Evolutionary conservation across 2,797 vertebrate species (phyloP).

Genomic region (Paedocypris micromegethes): DNA sequence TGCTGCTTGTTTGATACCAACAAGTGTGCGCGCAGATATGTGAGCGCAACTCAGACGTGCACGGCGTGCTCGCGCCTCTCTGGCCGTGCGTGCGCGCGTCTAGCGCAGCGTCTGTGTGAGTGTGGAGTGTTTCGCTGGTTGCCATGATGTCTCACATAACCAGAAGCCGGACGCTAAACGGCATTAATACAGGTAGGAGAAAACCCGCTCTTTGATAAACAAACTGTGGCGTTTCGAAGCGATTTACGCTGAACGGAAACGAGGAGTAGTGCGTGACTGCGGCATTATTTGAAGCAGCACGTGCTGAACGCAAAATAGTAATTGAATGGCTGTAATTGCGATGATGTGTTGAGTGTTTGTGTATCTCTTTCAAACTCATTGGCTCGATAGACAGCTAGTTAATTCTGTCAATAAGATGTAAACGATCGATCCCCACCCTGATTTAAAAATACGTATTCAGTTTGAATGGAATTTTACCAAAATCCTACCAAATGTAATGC

Average conservation of each 20-base stretch:
- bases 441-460: too few species aligned
- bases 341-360: neutral
- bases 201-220: neutral
- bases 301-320: conserved; percentile 33
- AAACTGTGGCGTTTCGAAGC: neutral
- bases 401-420: too few species aligned
- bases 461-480: too few species aligned
- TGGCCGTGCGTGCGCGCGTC: conserved; percentile 4
- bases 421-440: too few species aligned
- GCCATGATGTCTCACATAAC: conserved; percentile 8
- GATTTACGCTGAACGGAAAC: neutral
- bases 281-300: conserved; percentile 44
- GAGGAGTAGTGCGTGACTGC: conserved; percentile 25
- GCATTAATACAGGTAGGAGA: conserved; percentile 15
- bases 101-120: conserved; percentile 4
- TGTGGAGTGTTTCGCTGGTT: neutral
- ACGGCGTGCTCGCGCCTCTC: conserved; percentile 43
- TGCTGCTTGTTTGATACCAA: neutral
- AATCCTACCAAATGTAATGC: too few species aligned
- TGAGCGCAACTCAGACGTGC: conserved; percentile 51
- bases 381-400: too few species aligned
- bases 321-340: conserved; percentile 4
- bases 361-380: too few species aligned
- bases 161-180: neutral
- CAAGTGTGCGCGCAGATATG: conserved; percentile 19